Percentiles rank a stretch among this genome's conserved stretches.
Conservation (phyloP, 2,113 vertebrate species). For the Chauna torquata region DNA sequence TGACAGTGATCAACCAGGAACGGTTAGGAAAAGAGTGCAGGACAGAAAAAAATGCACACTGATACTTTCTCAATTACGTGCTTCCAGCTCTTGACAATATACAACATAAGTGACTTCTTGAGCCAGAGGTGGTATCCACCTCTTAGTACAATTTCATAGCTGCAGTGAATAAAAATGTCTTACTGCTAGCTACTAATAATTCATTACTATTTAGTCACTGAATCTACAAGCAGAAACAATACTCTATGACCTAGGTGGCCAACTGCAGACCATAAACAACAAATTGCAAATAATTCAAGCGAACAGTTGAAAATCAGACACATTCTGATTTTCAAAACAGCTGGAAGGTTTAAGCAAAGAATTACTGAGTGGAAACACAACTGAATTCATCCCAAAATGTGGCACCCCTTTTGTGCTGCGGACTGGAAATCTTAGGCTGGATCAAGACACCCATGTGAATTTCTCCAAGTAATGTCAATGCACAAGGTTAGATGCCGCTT, state of each 20-base stretch:
- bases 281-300: constrained; percentile 21
- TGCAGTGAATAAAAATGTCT: not conserved
- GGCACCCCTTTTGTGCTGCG: not conserved
- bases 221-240: not conserved
- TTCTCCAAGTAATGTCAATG: not conserved
- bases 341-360: not conserved
- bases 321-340: not conserved
- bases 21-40: accelerated
- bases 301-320: not conserved
- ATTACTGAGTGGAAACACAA: not conserved
- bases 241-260: not conserved
- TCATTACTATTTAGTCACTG: not conserved
- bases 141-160: not conserved
- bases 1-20: not conserved
- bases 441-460: not conserved
- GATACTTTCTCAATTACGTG: not conserved
- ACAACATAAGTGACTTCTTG: not conserved
- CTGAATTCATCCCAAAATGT: not conserved
- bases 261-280: not conserved
- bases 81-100: not conserved
- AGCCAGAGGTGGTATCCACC: not conserved
- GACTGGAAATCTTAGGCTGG: not conserved
- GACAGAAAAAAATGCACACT: not conserved
- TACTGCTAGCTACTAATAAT: not conserved
- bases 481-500: not conserved